Base-by-base conservation (phyloP, 2,888 invertebrate genomes). In the Cylindroiulus punctatus region DNA sequence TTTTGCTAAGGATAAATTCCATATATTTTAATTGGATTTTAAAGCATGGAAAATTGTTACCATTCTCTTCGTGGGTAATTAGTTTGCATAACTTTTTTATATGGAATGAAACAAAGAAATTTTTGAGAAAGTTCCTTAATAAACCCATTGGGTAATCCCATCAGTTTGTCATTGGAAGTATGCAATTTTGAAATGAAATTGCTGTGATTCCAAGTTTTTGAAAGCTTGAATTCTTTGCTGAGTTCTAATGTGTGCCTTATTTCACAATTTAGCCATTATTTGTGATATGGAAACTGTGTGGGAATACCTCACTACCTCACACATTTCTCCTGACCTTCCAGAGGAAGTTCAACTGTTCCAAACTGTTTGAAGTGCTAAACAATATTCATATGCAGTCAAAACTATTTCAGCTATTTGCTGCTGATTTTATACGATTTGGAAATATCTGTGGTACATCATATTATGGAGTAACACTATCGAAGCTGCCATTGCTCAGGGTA, bases 401-500 rank as follows among this genome's bases (percentile, higher is more conserved):
- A 19, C n/a, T 3, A n/a, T 52, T 19, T 52, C n/a, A 52, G 52
- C n/a, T n/a, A n/a, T 52, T 52, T 52, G n/a, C 8, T n/a, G 52
- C 19, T 19, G 52, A 52, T n/a, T 52, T 19, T 52, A 52, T n/a
- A n/a, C 14, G n/a, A 52, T 52, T 52, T n/a, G n/a, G 52, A 52
- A 30, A 26, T 3, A 32, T 32, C 32, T 8, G 30, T 76, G 76
- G 30, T 76, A 30, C 76, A 76, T 14, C 30, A 76, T 76, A 17
- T 2, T 30, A 32, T n/a, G 57, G 17, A 76, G 30, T 30, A 26
- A 76, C 76, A 76, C 17, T 30, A 17, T 76, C 17, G 14, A 76
- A 76, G 76, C 76, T 76, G 76, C 76, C 76, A 76, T 76, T 30
- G 76, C 76, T 76, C 76, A 76, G 76, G 76, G 30, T 76, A 30